Percentiles rank a stretch among this genome's conserved stretches.
phyloP scores from a whole-genome alignment of 2,888 invertebrate genomes.

The Leptinotarsa rubiginosa region DNA sequence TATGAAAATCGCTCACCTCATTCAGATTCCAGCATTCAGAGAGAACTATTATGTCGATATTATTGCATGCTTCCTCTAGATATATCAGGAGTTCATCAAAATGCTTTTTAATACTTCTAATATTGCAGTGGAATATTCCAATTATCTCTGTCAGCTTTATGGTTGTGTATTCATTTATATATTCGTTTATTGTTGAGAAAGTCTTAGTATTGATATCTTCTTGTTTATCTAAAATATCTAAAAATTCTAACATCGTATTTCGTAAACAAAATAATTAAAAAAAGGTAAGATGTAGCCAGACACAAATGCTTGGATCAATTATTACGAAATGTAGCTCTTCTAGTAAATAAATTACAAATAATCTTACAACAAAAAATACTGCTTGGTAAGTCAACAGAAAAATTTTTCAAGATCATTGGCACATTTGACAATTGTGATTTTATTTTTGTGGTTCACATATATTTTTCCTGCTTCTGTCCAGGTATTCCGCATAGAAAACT shows the following conservation, averaged over 20 bases:
- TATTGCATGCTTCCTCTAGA: slow-evolving; percentile 4
- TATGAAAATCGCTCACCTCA: slow-evolving; percentile 11
- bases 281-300: too few species aligned
- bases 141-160: slow-evolving; percentile 5
- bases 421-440: slow-evolving; percentile 4
- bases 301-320: too few species aligned
- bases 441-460: slow-evolving; percentile 9
- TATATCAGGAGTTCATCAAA: slow-evolving; percentile 13
- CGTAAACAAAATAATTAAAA: too few species aligned
- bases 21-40: slow-evolving; percentile 16
- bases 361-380: too few species aligned
- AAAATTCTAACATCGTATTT: slow-evolving; percentile 1
- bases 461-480: slow-evolving; percentile 20
- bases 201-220: slow-evolving; percentile 19
- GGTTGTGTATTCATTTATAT: slow-evolving; percentile 1
- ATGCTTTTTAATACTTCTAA: slow-evolving; percentile 22
- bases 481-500: slow-evolving; percentile 1
- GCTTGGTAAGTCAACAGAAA: too few species aligned
- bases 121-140: slow-evolving; percentile 18
- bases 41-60: slow-evolving; percentile 16
- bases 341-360: not conserved
- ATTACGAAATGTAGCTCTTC: not conserved
- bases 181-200: slow-evolving; percentile 14
- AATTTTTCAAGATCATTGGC: slow-evolving; percentile 2
- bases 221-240: slow-evolving; percentile 23